Evolutionary conservation across 2,888 invertebrate species (phyloP), one percentile per base, ranked within the genome.

Genomic region (Patella ulyssiponensis): DNA sequence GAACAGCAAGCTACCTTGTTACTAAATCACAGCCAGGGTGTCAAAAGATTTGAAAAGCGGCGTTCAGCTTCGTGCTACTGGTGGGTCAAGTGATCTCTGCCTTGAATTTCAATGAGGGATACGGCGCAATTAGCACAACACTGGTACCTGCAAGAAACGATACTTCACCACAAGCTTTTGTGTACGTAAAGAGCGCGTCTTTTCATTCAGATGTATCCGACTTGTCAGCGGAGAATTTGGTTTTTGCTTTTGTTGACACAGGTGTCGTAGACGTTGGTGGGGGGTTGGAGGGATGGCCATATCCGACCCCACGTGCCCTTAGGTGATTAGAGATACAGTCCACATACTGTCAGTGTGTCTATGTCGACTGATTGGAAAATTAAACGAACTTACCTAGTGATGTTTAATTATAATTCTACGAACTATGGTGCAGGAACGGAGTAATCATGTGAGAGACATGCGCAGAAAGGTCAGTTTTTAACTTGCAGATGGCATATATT

Each of bases 41-140:
- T 64, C 64, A 64, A 64, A 64, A 64, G 64, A 64, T 64, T 64
- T 64, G 64, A 64, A 64, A 64, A 23, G 23, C 64, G 20, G 64
- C 23, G 64, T 64, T 64, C 64, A 64, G 64, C 64, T 64, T 64
- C 64, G 64, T 64, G 64, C 20, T 64, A 64, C 64, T 23, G 20
- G 23, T 23, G 23, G 64, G 64, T 64, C 64, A 64, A 64, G 64
- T 64, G 64, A 64, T 64, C 20, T 64, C 20, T 64, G 64, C 64
- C 64, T 64, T 64, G 64, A 64, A 64, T 64, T 64, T 64, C 64
- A 64, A 64, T 64, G 64, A 64, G 64, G 20, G 64, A 64, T 64
- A 23, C 64, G 64, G 20, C 20, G 64, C 64, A 64, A 64, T 64
- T 64, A 64, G 64, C 64, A 64, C 64, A 64, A 64, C 14, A 64